A percentile compares a stretch with the other conserved stretches of the same genome.
phyloP scores from a whole-genome alignment of 2,888 invertebrate genomes.

The Cheilosia grossa region DNA sequence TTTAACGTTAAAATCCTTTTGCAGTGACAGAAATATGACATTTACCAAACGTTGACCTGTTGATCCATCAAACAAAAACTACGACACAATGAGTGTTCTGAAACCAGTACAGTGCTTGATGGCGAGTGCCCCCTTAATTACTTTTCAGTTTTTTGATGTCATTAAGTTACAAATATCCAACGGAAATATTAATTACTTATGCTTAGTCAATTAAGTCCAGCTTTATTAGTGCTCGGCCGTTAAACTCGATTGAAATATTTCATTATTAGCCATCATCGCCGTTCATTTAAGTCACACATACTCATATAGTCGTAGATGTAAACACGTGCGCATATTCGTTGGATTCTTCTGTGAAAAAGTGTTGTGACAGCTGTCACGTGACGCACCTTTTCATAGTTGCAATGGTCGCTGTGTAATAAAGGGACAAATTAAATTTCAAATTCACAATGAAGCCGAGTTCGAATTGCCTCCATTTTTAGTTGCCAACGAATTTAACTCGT shows the following conservation, averaged over 20 bases:
- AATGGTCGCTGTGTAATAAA: neutral
- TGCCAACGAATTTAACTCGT: neutral
- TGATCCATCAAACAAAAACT: no score
- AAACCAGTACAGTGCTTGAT: no score
- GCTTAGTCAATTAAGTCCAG: neutral
- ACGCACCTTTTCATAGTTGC: neutral
- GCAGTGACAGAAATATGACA: no score
- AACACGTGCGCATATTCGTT: slow-evolving; percentile 3
- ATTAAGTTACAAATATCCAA: neutral
- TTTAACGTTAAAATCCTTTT: no score
- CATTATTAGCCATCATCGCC: neutral
- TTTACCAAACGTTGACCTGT: no score
- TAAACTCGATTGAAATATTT: neutral
- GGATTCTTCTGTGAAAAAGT: neutral
- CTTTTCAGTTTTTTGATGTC: no score
- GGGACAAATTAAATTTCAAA: neutral
- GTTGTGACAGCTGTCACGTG: slow-evolving; percentile 11
- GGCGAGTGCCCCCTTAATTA: no score
- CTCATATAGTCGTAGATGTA: neutral
- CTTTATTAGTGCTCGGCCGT: neutral
- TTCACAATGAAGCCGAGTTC: neutral
- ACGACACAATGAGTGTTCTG: no score
- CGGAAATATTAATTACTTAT: neutral
- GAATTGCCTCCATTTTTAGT: neutral
- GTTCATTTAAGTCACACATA: neutral